These are phyloP conservation scores for Parelbella ahira DNA, from an alignment of 2,888 invertebrate species.

Conservation along the genomic window DNA sequence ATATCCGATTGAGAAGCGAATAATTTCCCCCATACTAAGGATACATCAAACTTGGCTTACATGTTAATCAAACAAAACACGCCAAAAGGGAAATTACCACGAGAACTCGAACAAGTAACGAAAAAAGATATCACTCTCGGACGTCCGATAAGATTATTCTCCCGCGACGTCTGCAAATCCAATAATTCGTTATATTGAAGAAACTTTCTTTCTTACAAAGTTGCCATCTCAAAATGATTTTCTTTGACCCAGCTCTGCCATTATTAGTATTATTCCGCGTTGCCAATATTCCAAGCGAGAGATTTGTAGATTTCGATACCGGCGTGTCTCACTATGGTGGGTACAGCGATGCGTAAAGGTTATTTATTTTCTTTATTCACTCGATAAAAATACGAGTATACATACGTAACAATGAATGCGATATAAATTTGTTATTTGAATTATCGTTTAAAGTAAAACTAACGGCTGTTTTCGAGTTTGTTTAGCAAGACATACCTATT, in stretches of 20 bases:
- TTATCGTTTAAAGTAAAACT: too few species aligned
- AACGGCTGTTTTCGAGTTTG: too few species aligned
- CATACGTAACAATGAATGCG: too few species aligned
- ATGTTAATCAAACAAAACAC: conserved; percentile 38
- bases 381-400: too few species aligned
- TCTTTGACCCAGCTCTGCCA: conserved; percentile 55
- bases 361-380: too few species aligned
- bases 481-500: too few species aligned
- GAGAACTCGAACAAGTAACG: conserved; percentile 36
- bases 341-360: too few species aligned
- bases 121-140: conserved; percentile 54
- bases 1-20: conserved; percentile 21
- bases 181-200: conserved; percentile 75
- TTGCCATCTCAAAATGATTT: conserved; percentile 60
- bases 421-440: too few species aligned
- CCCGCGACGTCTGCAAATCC: conserved; percentile 57
- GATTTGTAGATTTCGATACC: conserved; percentile 20
- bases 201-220: conserved; percentile 64
- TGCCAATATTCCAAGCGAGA: conserved; percentile 44
- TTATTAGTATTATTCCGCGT: conserved; percentile 64
- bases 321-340: conserved; percentile 10
- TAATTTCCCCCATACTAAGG: conserved; percentile 17
- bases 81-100: conserved; percentile 34
- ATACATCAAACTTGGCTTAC: conserved; percentile 23
- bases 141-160: conserved; percentile 55